Evolutionary conservation across 2,113 vertebrate species (phyloP).

Genomic region (human (Homo sapiens)): GRCh38 chr5:126261001-126261500

Average conservation of each 20-base stretch:
- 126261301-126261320: not conserved
- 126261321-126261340: not conserved
- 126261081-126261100: not conserved
- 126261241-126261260: not conserved
- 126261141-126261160: too few species aligned
- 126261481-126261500: not conserved
- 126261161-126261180: not conserved
- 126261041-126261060: too few species aligned
- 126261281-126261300: not conserved
- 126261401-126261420: not conserved
- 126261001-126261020: not conserved
- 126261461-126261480: not conserved
- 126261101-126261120: not conserved
- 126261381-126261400: not conserved
- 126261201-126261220: not conserved
- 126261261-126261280: not conserved
- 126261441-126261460: not conserved
- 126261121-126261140: too few species aligned
- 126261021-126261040: not conserved
- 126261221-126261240: not conserved
- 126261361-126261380: not conserved
- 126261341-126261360: not conserved
- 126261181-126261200: not conserved
- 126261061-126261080: not conserved
- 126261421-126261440: not conserved